Base-by-base conservation (phyloP, 2,888 invertebrate species). In the Steinernema carpocapsae region DNA sequence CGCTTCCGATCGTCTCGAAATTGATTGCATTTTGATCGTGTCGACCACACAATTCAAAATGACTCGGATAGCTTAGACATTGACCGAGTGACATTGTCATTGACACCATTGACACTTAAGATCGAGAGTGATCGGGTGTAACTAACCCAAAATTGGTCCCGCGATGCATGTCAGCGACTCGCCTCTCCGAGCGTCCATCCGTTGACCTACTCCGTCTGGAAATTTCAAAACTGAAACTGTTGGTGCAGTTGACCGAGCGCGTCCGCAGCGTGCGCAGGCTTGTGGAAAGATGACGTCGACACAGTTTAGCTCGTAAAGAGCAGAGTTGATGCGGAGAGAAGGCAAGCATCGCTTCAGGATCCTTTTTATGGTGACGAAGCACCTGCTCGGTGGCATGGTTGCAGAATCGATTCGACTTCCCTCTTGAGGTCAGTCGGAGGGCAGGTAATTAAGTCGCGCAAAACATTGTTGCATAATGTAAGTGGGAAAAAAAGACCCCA, bases 161-260 rank as follows among this genome's bases (percentile, higher is more conserved):
- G 32, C 22, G 64, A 64, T 64, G 32, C 64, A 32, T 64, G 64
- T 29, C 64, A 26, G 37, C 37, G 37, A 64, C 64, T 26, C 64
- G 32, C 32, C 37, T 4, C 32, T 29, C 29, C 26, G 6, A 4
- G 1, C 64, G 64, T 37, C 64, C 32, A 64, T 32, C 17, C 37
- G 24, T 24, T 64, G 64, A 64, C 64, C 64, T 64, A 64, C 17
- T 64, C 64, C 2, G 32, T 64, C 64, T 64, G 64, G 64, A 64
- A 32, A 19, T 64, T 64, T 56, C 32, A 64, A 64, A 64, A 64
- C 64, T 64, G 64, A 64, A 64, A 64, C 64, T 29, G 64, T 64
- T 17, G 12, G 29, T 22, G 29, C 32, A 17, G 64, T 64, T 22
- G 32, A 64, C 26, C 32, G 32, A 64, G 7, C 64, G 29, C 19